phyloP scores from a whole-genome alignment of 2,113 vertebrate genomes.

The Saguinus midas region DNA sequence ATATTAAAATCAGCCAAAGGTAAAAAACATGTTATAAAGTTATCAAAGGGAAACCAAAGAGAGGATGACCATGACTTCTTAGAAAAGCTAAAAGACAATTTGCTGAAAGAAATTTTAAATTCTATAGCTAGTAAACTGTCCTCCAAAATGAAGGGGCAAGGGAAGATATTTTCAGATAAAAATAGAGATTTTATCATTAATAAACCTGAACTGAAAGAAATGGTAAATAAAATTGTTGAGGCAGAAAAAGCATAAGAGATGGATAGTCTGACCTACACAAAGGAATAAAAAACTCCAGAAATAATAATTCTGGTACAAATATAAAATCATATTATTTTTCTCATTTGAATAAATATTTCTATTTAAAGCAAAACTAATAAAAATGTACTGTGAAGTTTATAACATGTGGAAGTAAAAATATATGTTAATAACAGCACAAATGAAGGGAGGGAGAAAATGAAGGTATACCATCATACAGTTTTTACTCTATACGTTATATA shows the following conservation, averaged over 20 bases:
- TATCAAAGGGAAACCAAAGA: not conserved
- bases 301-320: not conserved
- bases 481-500: not conserved
- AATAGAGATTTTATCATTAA: not conserved
- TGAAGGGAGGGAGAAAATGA: not conserved
- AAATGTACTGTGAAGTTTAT: not conserved
- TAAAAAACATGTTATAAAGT: not conserved
- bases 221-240: not conserved
- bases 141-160: not conserved
- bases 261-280: not conserved
- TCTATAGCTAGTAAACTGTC: not conserved
- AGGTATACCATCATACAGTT: not conserved
- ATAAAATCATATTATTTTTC: not conserved
- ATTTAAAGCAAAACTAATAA: not conserved
- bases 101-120: not conserved
- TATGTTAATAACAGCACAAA: not conserved
- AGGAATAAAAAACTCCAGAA: not conserved
- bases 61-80: not conserved
- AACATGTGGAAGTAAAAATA: not conserved
- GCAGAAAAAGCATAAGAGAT: not conserved
- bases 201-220: not conserved
- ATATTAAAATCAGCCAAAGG: not conserved
- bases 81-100: not conserved
- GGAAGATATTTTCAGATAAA: not conserved
- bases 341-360: not conserved